Evolutionary conservation across 2,888 invertebrate genomes (phyloP).

Genomic region (Neocrepidodera transversa): DNA sequence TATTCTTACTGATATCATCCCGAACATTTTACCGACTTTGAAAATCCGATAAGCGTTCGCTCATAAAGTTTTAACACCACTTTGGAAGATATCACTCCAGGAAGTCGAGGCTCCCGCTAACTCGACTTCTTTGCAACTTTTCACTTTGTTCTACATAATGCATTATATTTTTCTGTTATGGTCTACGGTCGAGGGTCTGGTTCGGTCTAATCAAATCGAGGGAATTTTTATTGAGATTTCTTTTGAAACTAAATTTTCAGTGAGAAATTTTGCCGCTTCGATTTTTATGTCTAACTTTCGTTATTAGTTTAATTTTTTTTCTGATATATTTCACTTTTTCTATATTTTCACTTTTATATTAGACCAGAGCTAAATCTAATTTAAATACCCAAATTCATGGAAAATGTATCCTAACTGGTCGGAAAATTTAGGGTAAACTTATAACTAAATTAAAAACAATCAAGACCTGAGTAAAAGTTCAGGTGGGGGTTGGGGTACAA

Average conservation of each 20-base stretch:
- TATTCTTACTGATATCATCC: conserved; percentile 34
- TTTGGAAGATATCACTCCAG: conserved; percentile 29
- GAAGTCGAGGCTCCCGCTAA: conserved; percentile 28
- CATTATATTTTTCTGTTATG: conserved; percentile 32
- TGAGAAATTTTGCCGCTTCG: background rate
- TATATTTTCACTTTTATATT: too few species aligned
- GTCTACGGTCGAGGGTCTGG: conserved; percentile 6
- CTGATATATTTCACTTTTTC: too few species aligned
- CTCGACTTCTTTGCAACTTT: conserved; percentile 31
- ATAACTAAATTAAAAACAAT: too few species aligned
- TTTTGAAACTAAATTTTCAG: background rate
- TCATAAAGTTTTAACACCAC: conserved; percentile 35
- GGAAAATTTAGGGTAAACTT: too few species aligned
- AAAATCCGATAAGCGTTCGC: conserved; percentile 32
- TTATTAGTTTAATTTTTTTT: too few species aligned
- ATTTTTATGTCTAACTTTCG: background rate
- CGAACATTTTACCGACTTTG: conserved; percentile 29
- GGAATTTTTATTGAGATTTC: background rate
- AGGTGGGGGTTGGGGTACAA: too few species aligned
- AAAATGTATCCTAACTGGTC: too few species aligned
- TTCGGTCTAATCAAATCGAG: conserved; percentile 28
- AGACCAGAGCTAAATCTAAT: too few species aligned
- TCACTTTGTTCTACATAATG: conserved; percentile 33
- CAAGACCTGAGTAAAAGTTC: too few species aligned
- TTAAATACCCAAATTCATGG: too few species aligned